Base-by-base conservation (phyloP, 1,140 invertebrate genomes). In the Parapsyche elsis region DNA sequence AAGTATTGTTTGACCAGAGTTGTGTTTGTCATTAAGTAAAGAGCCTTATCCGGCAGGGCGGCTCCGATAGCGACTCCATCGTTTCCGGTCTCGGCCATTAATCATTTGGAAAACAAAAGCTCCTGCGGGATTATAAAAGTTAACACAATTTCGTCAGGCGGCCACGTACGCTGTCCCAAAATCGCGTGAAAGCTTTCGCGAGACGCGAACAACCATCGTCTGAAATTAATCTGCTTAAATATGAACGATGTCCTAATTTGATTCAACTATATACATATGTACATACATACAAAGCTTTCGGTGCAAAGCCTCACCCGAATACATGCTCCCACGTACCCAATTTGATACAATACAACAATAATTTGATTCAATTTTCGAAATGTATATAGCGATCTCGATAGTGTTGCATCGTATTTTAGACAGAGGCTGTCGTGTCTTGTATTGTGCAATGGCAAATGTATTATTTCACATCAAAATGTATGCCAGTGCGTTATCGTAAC, bases 21-120 rank as follows among this genome's bases (percentile, higher is more conserved):
- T 80, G 79, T 76, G 74, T 76, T 77, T 57, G 79, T 80, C 79
- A 80, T 80, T 80, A 80, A 71, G 75, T 76, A 46, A 67, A 75
- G 79, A 80, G 79, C 71, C 23, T 80, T 64, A 76, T 76, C 73
- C 70, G 70, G 21, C 64, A 38, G 30, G 30, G 30, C 16, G 57
- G 64, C 16, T 21, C 64, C 30, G 70, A 45, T 71, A 26, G 12
- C 14, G 70, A 38, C 70, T 45, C 46, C 80, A 78, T 61, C 10
- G 73, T 19, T 24, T 78, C 76, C 23, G 49, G 75, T 24, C 16
- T 53, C 24, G 57, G 57, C 45, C 81, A 82, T 82, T 80, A 82
- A 82, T 82, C 81, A 82, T 80, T 74, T 74, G 16, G 38, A 59
- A 80, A 82, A 80, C 78, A 82, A 82, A 82, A 79, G 75, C 74